Evolutionary conservation across 2,113 vertebrate species (phyloP).

Genomic region (Misgurnus anguillicaudatus): DNA sequence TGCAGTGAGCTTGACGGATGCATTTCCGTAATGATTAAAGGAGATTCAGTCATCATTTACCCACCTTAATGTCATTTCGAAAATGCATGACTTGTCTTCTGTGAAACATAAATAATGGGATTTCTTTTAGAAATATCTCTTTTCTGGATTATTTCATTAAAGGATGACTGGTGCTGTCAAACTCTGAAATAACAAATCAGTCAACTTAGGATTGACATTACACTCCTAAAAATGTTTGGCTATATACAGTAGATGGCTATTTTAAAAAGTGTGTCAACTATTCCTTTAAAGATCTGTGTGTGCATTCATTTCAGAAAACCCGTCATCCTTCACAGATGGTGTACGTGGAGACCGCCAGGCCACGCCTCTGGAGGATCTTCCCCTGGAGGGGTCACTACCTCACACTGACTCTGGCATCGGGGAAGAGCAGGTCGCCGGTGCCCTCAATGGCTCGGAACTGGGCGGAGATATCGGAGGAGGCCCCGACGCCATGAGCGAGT

Average conservation of each 20-base stretch:
- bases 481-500: slow-evolving; percentile 85
- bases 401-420: slow-evolving; percentile 98
- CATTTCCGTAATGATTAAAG: neutral
- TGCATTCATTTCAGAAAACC: slow-evolving; percentile 77
- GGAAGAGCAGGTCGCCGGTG: slow-evolving; percentile 87
- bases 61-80: neutral
- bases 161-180: too few species aligned
- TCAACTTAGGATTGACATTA: too few species aligned
- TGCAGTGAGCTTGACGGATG: neutral
- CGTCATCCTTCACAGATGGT: slow-evolving; percentile 84
- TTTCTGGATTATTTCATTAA: too few species aligned
- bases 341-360: slow-evolving; percentile 80
- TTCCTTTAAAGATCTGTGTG: too few species aligned
- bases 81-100: neutral
- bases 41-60: too few species aligned
- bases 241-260: too few species aligned
- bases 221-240: too few species aligned
- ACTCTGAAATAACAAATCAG: too few species aligned
- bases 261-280: too few species aligned
- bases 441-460: slow-evolving; percentile 90
- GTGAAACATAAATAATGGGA: too few species aligned
- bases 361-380: slow-evolving; percentile 87
- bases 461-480: slow-evolving; percentile 72
- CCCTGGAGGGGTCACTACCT: slow-evolving; percentile 87
- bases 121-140: too few species aligned